Percentiles rank a stretch among this genome's conserved stretches.
These are phyloP conservation scores for Meriones unguiculatus DNA, from an alignment of 2,113 vertebrate species.

Conservation along the genomic window DNA sequence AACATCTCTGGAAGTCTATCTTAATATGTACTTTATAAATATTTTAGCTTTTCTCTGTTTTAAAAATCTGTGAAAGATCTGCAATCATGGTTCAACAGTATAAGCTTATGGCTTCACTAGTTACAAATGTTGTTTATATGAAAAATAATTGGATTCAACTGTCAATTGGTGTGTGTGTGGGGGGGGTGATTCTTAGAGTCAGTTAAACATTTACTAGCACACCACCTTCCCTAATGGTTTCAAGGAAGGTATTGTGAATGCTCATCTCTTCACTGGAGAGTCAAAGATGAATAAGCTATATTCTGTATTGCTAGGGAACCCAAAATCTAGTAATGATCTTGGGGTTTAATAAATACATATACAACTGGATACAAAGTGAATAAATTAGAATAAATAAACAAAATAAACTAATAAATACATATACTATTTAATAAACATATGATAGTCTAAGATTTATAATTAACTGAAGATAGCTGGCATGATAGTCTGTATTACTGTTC, in stretches of 20 bases:
- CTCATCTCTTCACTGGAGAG: background rate
- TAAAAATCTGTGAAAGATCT: background rate
- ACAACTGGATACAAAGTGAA: no score
- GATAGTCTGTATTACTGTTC: background rate
- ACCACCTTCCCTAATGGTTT: background rate
- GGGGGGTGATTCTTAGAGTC: background rate
- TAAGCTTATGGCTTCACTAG: background rate
- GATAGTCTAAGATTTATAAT: background rate
- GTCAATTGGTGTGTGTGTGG: background rate
- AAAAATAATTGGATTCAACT: background rate
- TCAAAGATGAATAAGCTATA: background rate
- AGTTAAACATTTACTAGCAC: background rate
- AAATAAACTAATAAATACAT: background rate
- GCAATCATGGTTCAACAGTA: background rate
- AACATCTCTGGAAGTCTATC: background rate
- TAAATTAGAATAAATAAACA: no score
- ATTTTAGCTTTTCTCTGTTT: background rate
- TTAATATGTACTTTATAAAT: background rate
- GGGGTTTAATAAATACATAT: background rate
- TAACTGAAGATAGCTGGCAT: background rate
- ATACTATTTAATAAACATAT: slow-evolving; percentile 2
- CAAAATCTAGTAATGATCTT: background rate
- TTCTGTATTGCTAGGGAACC: background rate
- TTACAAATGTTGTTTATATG: background rate
- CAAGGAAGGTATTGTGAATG: background rate